Evolutionary conservation across 2,797 vertebrate genomes (phyloP).

Genomic region (Labeo calbasu): DNA sequence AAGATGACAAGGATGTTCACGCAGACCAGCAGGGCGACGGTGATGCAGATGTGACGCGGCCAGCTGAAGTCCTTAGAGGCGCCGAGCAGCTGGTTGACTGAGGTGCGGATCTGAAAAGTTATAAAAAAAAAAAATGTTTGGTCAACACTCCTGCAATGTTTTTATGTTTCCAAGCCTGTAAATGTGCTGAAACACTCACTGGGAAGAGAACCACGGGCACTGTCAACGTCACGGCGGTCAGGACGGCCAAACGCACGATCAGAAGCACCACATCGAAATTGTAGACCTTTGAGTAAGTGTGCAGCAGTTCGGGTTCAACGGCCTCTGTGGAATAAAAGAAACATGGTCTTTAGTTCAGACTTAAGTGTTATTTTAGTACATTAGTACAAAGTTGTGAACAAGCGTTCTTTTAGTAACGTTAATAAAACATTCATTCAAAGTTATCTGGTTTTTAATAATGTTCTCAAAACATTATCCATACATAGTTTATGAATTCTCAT

Average conservation of each 20-base stretch:
- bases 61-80: slow-evolving; percentile 88
- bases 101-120: slow-evolving; percentile 87
- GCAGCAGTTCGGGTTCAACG: slow-evolving; percentile 91
- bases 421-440: not conserved
- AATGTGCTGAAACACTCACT: slow-evolving; percentile 77
- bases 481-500: not conserved
- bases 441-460: not conserved
- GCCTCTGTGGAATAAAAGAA: slow-evolving; percentile 66
- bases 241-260: slow-evolving; percentile 92
- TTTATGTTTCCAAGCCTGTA: too few species aligned
- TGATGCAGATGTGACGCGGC: slow-evolving; percentile 88
- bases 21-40: slow-evolving; percentile 78
- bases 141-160: not conserved
- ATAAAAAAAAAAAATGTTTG: not conserved
- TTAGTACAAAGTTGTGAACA: too few species aligned
- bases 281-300: slow-evolving; percentile 88
- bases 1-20: slow-evolving; percentile 93
- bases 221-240: slow-evolving; percentile 93
- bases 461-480: not conserved
- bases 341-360: not conserved
- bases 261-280: slow-evolving; percentile 85
- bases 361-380: not conserved
- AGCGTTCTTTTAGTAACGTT: too few species aligned
- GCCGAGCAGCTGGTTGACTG: slow-evolving; percentile 88
- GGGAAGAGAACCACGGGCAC: slow-evolving; percentile 97